Conservation (phyloP, 1,140 invertebrate species). For the Lysiphlebus fabarum region DNA sequence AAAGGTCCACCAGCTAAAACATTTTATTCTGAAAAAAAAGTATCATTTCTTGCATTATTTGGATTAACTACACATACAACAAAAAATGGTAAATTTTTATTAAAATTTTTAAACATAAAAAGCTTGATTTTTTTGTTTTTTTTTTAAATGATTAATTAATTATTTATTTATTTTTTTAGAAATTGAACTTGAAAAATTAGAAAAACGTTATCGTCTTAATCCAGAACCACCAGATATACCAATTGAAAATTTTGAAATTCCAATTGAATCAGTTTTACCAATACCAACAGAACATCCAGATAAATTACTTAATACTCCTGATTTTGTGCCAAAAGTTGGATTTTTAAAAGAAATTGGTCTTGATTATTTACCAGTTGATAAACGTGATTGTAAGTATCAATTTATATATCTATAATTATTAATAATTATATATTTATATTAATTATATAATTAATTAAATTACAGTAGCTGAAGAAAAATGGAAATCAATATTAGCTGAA, state of each 20-base stretch:
- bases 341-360: constrained; percentile 49
- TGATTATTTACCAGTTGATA: constrained; percentile 48
- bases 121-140: too few relatives aligned
- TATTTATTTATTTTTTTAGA: constrained; percentile 17
- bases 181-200: constrained; percentile 25
- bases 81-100: constrained; percentile 45
- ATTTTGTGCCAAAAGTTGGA: constrained; percentile 50
- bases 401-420: constrained; percentile 15
- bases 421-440: constrained; percentile 10
- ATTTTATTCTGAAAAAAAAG: constrained; percentile 49
- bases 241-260: constrained; percentile 32
- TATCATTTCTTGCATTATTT: constrained; percentile 53
- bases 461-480: constrained; percentile 51
- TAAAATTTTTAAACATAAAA: neutral
- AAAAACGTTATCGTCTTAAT: constrained; percentile 45
- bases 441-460: neutral
- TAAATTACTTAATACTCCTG: constrained; percentile 41
- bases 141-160: neutral
- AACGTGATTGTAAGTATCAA: constrained; percentile 44
- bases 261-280: constrained; percentile 44
- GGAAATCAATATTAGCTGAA: constrained; percentile 52
- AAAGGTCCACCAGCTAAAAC: constrained; percentile 55
- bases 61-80: constrained; percentile 51
- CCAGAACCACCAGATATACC: constrained; percentile 46
- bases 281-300: constrained; percentile 51